Evolutionary conservation across 2,888 invertebrate species (phyloP).

Genomic region (Caenorhabditis sp.): DNA sequence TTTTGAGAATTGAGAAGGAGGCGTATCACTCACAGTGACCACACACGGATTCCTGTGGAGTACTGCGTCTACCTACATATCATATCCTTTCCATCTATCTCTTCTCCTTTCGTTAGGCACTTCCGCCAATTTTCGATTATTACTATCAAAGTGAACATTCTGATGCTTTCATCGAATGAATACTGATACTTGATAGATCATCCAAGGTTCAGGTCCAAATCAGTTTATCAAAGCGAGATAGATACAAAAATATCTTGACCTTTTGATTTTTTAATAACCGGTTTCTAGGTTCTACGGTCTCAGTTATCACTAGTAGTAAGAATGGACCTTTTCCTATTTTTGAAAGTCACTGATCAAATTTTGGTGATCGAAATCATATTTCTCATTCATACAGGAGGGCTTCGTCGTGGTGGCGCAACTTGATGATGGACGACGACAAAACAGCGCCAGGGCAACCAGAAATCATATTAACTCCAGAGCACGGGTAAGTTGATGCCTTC

Average conservation of each 20-base stretch:
- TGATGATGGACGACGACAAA: constrained; percentile 72
- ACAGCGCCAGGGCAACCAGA: constrained; percentile 63
- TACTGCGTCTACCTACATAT: constrained; percentile 27
- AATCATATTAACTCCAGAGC: constrained; percentile 64
- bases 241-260: not conserved
- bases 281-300: constrained; percentile 1
- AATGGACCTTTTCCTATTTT: not conserved
- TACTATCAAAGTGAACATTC: constrained; percentile 5
- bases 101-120: not conserved
- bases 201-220: not conserved
- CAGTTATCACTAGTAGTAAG: not conserved
- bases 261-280: not conserved
- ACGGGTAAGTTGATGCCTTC: constrained; percentile 53
- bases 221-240: not conserved
- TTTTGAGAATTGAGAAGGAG: constrained; percentile 27
- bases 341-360: not conserved
- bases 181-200: constrained; percentile 4
- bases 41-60: constrained; percentile 23
- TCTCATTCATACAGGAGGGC: constrained; percentile 53
- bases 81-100: constrained; percentile 2
- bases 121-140: constrained; percentile 4
- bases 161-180: not conserved
- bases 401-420: constrained; percentile 72
- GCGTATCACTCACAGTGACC: constrained; percentile 32
- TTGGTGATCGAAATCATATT: not conserved